Percentiles rank a stretch among this genome's conserved stretches.
Evolutionary conservation across 2,888 invertebrate genomes (phyloP).

Genomic region (Trichogramma evanescens): DNA sequence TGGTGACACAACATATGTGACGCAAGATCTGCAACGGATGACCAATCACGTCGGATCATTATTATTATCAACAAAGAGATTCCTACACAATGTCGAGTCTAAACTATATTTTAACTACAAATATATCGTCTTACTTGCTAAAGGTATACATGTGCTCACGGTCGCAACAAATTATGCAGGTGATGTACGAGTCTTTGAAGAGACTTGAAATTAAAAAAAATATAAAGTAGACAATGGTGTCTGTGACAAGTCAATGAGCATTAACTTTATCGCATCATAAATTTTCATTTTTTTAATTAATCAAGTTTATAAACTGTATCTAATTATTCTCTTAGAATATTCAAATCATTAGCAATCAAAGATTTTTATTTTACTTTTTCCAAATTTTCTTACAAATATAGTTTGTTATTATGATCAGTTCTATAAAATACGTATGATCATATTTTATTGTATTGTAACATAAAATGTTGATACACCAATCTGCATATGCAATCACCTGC

Average conservation of each 20-base stretch:
- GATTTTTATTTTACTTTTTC: conserved; percentile 4
- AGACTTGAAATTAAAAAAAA: conserved; percentile 11
- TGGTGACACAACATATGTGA: conserved; percentile 18
- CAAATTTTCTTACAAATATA: not conserved
- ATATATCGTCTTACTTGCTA: conserved; percentile 42
- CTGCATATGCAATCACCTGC: conserved; percentile 16
- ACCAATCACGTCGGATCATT: conserved; percentile 27
- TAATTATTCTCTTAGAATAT: too few relatives aligned
- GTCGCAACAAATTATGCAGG: conserved; percentile 36
- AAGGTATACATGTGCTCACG: conserved; percentile 46
- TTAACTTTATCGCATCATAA: too few relatives aligned
- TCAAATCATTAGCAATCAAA: too few relatives aligned
- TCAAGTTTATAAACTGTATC: too few relatives aligned
- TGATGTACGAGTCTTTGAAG: conserved; percentile 27
- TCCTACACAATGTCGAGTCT: conserved; percentile 43
- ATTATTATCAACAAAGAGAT: conserved; percentile 45
- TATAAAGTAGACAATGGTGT: not conserved
- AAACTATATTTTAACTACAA: conserved; percentile 37
- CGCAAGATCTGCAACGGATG: conserved; percentile 13
- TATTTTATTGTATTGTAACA: too few relatives aligned
- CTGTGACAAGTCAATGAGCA: too few relatives aligned
- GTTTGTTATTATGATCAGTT: too few relatives aligned
- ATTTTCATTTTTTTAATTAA: conserved; percentile 1
- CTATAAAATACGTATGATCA: too few relatives aligned
- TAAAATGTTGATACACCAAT: too few relatives aligned